Evolutionary conservation across 1,140 invertebrate species (phyloP).

Genomic region (Scylla paramamosain): DNA sequence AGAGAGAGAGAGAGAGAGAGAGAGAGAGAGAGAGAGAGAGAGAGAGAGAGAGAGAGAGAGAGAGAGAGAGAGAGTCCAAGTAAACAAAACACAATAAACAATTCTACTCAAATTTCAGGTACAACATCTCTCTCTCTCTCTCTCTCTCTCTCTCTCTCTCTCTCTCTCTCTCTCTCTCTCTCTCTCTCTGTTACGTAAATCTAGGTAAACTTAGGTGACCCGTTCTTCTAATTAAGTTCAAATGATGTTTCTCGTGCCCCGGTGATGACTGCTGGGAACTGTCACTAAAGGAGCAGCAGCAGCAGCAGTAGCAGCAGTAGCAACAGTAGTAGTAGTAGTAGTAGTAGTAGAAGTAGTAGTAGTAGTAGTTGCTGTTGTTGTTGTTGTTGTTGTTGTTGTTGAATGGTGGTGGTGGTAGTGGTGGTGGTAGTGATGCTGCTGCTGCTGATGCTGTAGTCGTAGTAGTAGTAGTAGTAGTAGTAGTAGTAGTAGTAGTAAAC

Average conservation of each 20-base stretch:
- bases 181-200: neutral
- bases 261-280: neutral
- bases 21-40: neutral
- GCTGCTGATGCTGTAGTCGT: too few relatives aligned
- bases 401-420: too few relatives aligned
- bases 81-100: neutral
- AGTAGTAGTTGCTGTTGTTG: too few relatives aligned
- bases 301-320: too few relatives aligned
- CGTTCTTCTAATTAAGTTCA: neutral
- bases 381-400: too few relatives aligned
- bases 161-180: neutral
- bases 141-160: neutral
- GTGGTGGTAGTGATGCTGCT: too few relatives aligned
- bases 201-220: neutral
- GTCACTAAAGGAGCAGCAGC: neutral
- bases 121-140: neutral
- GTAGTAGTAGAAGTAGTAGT: too few relatives aligned
- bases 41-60: too few relatives aligned
- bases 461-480: too few relatives aligned
- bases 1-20: constrained; percentile 26
- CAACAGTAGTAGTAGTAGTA: too few relatives aligned
- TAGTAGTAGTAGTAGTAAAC: too few relatives aligned
- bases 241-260: neutral
- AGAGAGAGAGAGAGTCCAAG: too few relatives aligned
- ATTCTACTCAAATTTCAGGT: neutral